phyloP scores from a whole-genome alignment of 2,888 invertebrate genomes.

The Acronicta aceris region DNA sequence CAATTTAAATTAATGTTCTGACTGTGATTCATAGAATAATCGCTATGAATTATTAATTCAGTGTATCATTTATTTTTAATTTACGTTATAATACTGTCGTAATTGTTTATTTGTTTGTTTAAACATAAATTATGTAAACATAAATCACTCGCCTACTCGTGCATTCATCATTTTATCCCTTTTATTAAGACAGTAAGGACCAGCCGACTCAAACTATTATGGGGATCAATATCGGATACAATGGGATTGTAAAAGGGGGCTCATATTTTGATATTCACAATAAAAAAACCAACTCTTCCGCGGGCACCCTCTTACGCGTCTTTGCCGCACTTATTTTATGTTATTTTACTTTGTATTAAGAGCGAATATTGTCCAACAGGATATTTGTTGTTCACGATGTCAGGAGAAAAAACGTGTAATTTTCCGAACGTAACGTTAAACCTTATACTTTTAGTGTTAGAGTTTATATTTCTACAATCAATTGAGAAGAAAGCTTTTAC shows the following conservation, averaged over 20 bases:
- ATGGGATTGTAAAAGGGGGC: conserved; percentile 88
- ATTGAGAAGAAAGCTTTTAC: conserved; percentile 81
- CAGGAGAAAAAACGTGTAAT: conserved; percentile 72
- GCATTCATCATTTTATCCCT: conserved; percentile 79
- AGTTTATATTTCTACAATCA: conserved; percentile 61
- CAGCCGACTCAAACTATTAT: conserved; percentile 86
- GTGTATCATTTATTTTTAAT: conserved; percentile 43
- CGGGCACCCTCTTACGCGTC: conserved; percentile 67
- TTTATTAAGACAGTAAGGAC: conserved; percentile 83
- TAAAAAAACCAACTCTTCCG: conserved; percentile 87
- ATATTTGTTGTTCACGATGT: conserved; percentile 79
- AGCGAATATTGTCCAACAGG: conserved; percentile 72
- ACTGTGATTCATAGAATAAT: conserved; percentile 50
- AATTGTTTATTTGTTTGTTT: conserved; percentile 51
- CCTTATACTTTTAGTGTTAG: conserved; percentile 60
- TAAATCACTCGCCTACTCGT: conserved; percentile 60
- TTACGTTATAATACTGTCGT: conserved; percentile 24
- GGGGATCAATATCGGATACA: conserved; percentile 88
- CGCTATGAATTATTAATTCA: conserved; percentile 40
- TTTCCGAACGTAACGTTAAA: conserved; percentile 56
- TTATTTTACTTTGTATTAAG: conserved; percentile 71
- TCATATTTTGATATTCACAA: conserved; percentile 89
- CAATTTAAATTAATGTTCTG: conserved; percentile 53
- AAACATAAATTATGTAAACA: conserved; percentile 46
- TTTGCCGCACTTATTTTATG: conserved; percentile 58